Conservation (phyloP, 2,113 vertebrate species). For the Mustela nigripes region DNA sequence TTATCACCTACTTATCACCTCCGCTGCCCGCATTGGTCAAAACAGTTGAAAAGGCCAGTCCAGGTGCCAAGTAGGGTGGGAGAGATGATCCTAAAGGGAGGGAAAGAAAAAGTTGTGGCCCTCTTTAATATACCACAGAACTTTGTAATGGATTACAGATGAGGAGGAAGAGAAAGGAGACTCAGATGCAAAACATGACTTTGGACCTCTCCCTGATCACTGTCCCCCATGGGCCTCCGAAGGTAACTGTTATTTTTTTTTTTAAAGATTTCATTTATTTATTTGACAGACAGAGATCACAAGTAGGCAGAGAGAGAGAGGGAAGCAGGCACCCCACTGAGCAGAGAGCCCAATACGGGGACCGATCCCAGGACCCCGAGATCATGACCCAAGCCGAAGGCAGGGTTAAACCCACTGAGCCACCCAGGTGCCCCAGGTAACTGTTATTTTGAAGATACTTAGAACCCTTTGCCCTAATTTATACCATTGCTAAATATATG, state of each 20-base stretch:
- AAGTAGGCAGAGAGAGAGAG: too few species aligned
- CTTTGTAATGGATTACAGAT: neutral
- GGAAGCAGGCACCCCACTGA: too few species aligned
- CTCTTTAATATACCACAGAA: neutral
- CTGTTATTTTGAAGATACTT: neutral
- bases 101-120: neutral
- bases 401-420: too few species aligned
- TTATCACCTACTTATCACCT: neutral
- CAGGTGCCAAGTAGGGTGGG: neutral
- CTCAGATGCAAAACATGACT: neutral
- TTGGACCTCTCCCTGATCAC: neutral
- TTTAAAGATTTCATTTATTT: too few species aligned
- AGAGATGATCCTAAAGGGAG: neutral
- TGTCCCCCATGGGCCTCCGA: neutral
- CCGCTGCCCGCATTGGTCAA: neutral
- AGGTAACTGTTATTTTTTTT: neutral
- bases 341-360: too few species aligned
- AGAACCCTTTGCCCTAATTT: neutral
- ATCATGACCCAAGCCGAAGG: too few species aligned
- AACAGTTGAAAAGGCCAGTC: neutral
- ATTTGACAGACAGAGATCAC: too few species aligned
- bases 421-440: neutral
- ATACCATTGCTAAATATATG: neutral
- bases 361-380: too few species aligned
- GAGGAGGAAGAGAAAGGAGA: neutral